A percentile compares a stretch with the other conserved stretches of the same genome.
Evolutionary conservation across 2,888 invertebrate genomes (phyloP).

Genomic region (Beris morrisii): DNA sequence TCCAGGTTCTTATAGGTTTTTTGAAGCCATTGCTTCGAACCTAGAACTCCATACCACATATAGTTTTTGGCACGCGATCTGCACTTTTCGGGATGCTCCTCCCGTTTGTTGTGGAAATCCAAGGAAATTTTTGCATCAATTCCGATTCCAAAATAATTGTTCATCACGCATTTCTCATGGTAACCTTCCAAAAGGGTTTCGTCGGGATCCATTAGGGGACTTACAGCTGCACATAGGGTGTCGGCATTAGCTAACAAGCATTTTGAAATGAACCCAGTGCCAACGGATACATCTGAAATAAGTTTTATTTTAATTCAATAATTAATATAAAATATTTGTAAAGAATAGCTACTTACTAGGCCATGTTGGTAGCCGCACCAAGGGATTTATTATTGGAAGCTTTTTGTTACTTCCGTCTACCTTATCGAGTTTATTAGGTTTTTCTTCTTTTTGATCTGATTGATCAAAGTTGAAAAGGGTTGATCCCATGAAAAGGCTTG

Average conservation of each 20-base stretch:
- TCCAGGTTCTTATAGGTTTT: slow-evolving; percentile 95
- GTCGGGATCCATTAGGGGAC: slow-evolving; percentile 91
- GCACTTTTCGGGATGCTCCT: slow-evolving; percentile 96
- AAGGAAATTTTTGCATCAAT: slow-evolving; percentile 97
- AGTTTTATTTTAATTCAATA: slow-evolving; percentile 2
- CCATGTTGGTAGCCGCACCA: slow-evolving; percentile 86
- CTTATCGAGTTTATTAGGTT: slow-evolving; percentile 50
- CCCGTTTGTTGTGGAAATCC: slow-evolving; percentile 95
- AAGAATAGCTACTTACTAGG: slow-evolving; percentile 63
- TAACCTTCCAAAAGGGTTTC: slow-evolving; percentile 85
- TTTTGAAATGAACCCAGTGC: slow-evolving; percentile 89
- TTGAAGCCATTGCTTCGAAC: slow-evolving; percentile 78
- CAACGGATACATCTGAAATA: slow-evolving; percentile 65
- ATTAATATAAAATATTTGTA: no score
- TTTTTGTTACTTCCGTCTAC: slow-evolving; percentile 66
- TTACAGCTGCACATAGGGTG: slow-evolving; percentile 94
- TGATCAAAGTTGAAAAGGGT: slow-evolving; percentile 52
- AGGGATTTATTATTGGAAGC: slow-evolving; percentile 86
- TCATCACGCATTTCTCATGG: slow-evolving; percentile 95
- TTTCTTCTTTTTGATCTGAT: slow-evolving; percentile 54
- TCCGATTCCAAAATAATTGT: slow-evolving; percentile 98
- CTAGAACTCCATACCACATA: slow-evolving; percentile 88
- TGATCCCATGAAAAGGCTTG: slow-evolving; percentile 59
- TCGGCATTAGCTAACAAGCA: slow-evolving; percentile 95
- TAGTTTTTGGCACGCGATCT: slow-evolving; percentile 91